Evolutionary conservation across 2,888 invertebrate species (phyloP).

Genomic region (Heliconius ismenius): DNA sequence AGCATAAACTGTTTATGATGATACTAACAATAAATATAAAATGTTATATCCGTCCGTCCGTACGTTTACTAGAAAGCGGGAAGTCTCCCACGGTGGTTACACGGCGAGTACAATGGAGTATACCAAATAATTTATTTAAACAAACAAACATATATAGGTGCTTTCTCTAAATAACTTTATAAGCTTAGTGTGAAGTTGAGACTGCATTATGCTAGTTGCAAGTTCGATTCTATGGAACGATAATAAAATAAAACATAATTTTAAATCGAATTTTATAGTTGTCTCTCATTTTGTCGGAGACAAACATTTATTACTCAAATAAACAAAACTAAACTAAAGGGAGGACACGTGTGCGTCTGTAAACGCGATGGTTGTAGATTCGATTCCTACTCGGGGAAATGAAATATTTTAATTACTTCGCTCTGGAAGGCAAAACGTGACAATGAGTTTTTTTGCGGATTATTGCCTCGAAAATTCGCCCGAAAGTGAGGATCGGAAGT

Average conservation of each 20-base stretch:
- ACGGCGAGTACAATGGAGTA: constrained; percentile 25
- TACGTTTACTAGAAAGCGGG: constrained; percentile 34
- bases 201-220: too few relatives aligned
- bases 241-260: too few relatives aligned
- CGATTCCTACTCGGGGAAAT: not conserved
- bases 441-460: too few relatives aligned
- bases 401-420: not conserved
- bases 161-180: constrained; percentile 21
- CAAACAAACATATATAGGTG: constrained; percentile 20
- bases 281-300: too few relatives aligned
- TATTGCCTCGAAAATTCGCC: not conserved
- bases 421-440: not conserved
- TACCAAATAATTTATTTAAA: constrained; percentile 31
- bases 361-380: not conserved
- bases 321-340: too few relatives aligned
- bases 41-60: constrained; percentile 24
- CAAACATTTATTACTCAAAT: too few relatives aligned
- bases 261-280: too few relatives aligned
- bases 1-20: constrained; percentile 14
- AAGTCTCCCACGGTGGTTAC: constrained; percentile 26
- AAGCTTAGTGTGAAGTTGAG: not conserved
- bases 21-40: constrained; percentile 26
- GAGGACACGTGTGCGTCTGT: too few relatives aligned
- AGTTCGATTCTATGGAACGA: too few relatives aligned
- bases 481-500: not conserved